Percentiles rank a stretch among this genome's conserved stretches.
These are phyloP conservation scores for Goniozus legneri DNA, from an alignment of 1,140 invertebrate genomes.

Conservation along the genomic window DNA sequence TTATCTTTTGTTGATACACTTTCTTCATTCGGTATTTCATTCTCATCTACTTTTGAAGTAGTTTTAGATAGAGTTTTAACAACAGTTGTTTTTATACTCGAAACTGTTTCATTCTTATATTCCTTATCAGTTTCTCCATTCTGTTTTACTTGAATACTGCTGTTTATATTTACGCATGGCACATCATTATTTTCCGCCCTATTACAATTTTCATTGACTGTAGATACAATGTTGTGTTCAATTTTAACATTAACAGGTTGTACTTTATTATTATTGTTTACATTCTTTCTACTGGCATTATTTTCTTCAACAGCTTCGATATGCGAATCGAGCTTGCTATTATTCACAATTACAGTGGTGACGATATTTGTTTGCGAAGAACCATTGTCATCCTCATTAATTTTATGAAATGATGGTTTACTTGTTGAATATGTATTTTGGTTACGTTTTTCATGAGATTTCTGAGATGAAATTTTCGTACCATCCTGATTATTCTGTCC, in stretches of 20 bases:
- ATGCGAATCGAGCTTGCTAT: constrained; percentile 25
- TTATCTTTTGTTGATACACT: constrained; percentile 7
- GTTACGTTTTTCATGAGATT: constrained; percentile 19
- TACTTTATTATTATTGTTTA: constrained; percentile 23
- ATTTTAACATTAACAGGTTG: constrained; percentile 34
- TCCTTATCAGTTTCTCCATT: constrained; percentile 32
- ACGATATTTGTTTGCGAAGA: constrained; percentile 35
- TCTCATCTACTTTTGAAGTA: constrained; percentile 11
- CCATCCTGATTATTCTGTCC: constrained; percentile 28
- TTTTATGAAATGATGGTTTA: constrained; percentile 27
- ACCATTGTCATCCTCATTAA: constrained; percentile 24
- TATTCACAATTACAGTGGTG: constrained; percentile 35
- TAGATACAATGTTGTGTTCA: constrained; percentile 32
- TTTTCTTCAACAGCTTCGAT: constrained; percentile 25
- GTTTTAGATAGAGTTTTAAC: constrained; percentile 21
- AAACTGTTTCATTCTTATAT: constrained; percentile 23
- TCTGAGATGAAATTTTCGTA: constrained; percentile 14
- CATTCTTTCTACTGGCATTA: constrained; percentile 24
- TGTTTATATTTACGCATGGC: constrained; percentile 34
- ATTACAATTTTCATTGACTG: constrained; percentile 29
- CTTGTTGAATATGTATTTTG: constrained; percentile 24
- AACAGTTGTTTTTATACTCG: constrained; percentile 18
- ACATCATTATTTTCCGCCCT: constrained; percentile 30
- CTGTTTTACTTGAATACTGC: constrained; percentile 38
- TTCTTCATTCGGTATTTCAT: constrained; percentile 13